A percentile compares a stretch with the other conserved stretches of the same genome.
phyloP scores from a whole-genome alignment of 2,113 vertebrate species.

The Triplophysa tibetana region DNA sequence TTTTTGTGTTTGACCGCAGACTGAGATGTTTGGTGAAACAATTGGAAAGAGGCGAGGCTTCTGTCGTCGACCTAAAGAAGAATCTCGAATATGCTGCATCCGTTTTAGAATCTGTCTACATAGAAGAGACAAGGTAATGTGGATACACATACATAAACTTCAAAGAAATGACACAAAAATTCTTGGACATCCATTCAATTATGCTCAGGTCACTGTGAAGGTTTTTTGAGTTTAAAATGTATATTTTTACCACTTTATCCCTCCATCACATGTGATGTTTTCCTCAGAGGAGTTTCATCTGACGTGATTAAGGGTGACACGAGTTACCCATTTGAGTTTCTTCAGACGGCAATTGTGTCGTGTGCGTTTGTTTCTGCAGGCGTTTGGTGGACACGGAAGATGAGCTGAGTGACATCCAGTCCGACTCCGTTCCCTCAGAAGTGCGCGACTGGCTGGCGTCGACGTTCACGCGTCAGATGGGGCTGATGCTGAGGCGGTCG shows the following conservation, averaged over 20 bases:
- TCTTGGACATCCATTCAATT: background rate
- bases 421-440: constrained; percentile 90
- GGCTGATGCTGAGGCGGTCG: constrained; percentile 81
- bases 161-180: background rate
- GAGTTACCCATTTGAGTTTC: constrained; percentile 19
- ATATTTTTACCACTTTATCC: constrained; percentile 1
- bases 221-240: background rate
- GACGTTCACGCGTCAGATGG: constrained; percentile 92
- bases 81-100: constrained; percentile 92
- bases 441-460: constrained; percentile 96
- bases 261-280: constrained; percentile 5
- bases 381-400: constrained; percentile 86
- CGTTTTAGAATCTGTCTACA: constrained; percentile 89
- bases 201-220: background rate
- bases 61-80: constrained; percentile 89
- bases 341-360: constrained; percentile 12
- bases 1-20: constrained; percentile 64
- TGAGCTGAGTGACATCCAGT: constrained; percentile 90
- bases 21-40: constrained; percentile 91
- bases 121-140: constrained; percentile 86
- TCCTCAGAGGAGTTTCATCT: constrained; percentile 14
- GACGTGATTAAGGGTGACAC: constrained; percentile 33
- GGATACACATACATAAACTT: background rate
- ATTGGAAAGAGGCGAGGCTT: constrained; percentile 89
- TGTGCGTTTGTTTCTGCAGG: constrained; percentile 63